Base-by-base conservation (phyloP, 2,888 invertebrate species). In the Drosophila peninsularis region DNA sequence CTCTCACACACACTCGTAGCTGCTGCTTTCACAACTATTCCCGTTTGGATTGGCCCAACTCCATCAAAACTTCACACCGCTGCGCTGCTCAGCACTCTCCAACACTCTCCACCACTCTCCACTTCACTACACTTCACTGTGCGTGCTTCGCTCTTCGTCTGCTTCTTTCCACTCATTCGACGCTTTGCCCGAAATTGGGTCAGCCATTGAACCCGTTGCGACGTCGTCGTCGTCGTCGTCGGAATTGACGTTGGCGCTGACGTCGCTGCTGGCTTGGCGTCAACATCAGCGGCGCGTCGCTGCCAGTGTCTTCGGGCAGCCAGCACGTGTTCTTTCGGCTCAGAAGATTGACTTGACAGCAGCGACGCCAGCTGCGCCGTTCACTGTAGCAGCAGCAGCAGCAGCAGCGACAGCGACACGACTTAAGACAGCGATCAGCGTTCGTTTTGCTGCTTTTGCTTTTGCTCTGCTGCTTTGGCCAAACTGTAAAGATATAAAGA, bases 191-290 rank as follows among this genome's bases (percentile, higher is more conserved):
- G 83, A 91, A 92, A 92, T 92, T 92, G 88, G 92, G 92, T 92
- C 92, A 92, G 92, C 91, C 92, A 92, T 92, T 91, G 90, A 91
- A 91, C 90, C 91, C 90, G 89, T 89, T 90, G 90, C 89, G 89
- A 82, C 84, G 88, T 76, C 74, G 60, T 36, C 50, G 55, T 21
- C 57, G 68, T 17, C 55, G 47, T 50, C 52, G 24, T 24, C 24
- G 24, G 24, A 50, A 57, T 36, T 57, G 19, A 27, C 62, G 53
- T 34, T 58, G 55, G 24, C 54, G 60, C 39, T 57, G 19, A 21
- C 62, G 53, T 39, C 66, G 39, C 17, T 11, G 45, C 10, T 57
- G 55, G 52, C 57, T 41, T 34, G 36, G 42, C 42, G 21, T 60
- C 17, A 13, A 30, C 56, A 56, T 52, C 61, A 10, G 19, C 56